A percentile compares a stretch with the other conserved stretches of the same genome.
phyloP scores from a whole-genome alignment of 2,113 vertebrate species.

The Spermophilus dauricus region DNA sequence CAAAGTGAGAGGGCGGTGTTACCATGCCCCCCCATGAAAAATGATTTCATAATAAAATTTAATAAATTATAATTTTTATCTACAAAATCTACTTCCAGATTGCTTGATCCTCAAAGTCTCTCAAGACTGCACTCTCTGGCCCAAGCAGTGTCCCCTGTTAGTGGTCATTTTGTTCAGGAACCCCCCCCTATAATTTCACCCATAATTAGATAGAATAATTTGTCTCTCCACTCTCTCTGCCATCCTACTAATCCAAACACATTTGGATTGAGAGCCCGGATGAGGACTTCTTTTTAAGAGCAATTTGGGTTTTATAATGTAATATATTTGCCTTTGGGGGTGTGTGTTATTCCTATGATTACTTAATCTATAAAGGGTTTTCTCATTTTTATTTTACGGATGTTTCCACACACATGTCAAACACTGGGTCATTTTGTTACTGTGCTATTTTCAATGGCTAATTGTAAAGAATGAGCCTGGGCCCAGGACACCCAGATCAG shows the following conservation, averaged over 20 bases:
- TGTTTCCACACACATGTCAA: not conserved
- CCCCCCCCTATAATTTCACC: constrained; percentile 83
- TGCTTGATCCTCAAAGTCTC: not conserved
- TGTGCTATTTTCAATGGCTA: not conserved
- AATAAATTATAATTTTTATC: not conserved
- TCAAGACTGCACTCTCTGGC: not conserved
- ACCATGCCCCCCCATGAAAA: not conserved
- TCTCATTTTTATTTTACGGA: not conserved
- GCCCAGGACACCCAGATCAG: not conserved
- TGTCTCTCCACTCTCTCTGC: not conserved
- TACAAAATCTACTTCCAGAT: not conserved
- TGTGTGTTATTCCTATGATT: constrained; percentile 73
- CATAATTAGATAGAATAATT: not conserved
- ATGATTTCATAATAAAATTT: not conserved
- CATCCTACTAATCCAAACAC: not conserved
- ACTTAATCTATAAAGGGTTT: not conserved
- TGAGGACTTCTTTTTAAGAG: not conserved
- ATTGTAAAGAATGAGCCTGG: not conserved
- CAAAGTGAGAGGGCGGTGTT: not conserved
- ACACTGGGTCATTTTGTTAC: not conserved
- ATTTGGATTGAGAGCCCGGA: not conserved
- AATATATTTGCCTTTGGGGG: not conserved
- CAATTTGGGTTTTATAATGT: not conserved
- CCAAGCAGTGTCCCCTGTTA: not conserved
- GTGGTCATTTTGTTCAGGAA: not conserved